phyloP scores from a whole-genome alignment of 2,113 vertebrate genomes.

The Lophotis ruficrista region DNA sequence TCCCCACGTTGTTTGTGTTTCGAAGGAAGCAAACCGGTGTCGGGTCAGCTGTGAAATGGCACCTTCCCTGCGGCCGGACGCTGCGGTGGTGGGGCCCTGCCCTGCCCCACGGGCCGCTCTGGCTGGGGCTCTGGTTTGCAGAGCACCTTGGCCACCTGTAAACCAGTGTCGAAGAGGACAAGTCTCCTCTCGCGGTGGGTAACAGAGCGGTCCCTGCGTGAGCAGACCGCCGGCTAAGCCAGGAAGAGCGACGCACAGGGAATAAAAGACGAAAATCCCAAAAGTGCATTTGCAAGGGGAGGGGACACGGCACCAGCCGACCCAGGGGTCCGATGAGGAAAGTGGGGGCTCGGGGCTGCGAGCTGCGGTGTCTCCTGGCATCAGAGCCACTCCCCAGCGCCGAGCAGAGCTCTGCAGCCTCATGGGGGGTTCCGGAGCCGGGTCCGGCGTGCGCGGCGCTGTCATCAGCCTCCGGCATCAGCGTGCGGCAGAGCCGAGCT shows the following conservation, averaged over 20 bases:
- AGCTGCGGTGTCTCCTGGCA: background rate
- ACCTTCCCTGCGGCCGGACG: background rate
- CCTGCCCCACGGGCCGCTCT: background rate
- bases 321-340: background rate
- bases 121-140: fast-evolving
- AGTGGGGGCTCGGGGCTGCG: fast-evolving
- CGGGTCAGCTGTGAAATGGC: fast-evolving
- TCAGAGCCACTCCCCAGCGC: background rate
- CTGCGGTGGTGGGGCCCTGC: background rate
- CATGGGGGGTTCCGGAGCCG: background rate
- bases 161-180: background rate
- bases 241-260: background rate
- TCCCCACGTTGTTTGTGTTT: background rate
- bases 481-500: background rate
- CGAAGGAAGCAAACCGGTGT: fast-evolving
- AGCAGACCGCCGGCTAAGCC: background rate
- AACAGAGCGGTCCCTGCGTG: fast-evolving
- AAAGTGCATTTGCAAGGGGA: background rate
- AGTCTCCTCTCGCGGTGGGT: background rate
- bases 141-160: background rate
- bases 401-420: background rate
- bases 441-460: background rate
- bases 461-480: background rate
- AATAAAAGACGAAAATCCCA: background rate
- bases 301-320: background rate